Conservation (phyloP, 2,888 invertebrate species). For the Patella ulyssiponensis region DNA sequence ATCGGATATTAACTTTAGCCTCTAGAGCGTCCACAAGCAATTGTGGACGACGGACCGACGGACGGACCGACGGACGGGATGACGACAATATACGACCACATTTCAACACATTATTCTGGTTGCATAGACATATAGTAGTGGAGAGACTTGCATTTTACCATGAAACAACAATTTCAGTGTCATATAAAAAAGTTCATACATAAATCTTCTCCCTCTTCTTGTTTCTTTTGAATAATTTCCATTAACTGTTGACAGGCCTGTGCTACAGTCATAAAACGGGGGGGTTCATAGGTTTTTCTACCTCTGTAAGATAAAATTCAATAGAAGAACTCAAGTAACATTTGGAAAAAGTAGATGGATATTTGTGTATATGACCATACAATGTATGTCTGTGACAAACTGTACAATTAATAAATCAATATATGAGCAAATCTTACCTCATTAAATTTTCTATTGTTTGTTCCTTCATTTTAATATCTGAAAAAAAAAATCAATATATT, state of each 20-base stretch:
- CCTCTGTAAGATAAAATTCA: conserved; percentile 74
- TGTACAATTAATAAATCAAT: not conserved
- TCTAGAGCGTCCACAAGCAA: too few species aligned
- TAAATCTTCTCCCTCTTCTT: conserved; percentile 34
- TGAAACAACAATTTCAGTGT: too few species aligned
- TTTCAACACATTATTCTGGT: too few species aligned
- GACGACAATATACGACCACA: too few species aligned
- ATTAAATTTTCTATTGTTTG: conserved; percentile 94
- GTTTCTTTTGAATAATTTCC: conserved; percentile 77
- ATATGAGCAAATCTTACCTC: conserved; percentile 70
- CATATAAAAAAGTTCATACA: not conserved
- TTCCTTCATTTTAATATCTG: conserved; percentile 98
- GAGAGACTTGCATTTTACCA: too few species aligned
- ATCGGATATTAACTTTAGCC: too few species aligned
- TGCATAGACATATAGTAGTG: too few species aligned
- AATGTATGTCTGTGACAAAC: not conserved
- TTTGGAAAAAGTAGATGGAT: not conserved
- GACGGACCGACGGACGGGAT: too few species aligned
- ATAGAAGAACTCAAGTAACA: not conserved
- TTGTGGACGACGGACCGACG: too few species aligned
- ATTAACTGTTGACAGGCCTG: conserved; percentile 90
- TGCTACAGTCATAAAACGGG: conserved; percentile 90
- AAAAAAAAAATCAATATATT: conserved; percentile 47
- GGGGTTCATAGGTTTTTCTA: conserved; percentile 91
- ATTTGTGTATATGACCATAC: not conserved